Evolutionary conservation across 2,888 invertebrate genomes (phyloP), one percentile per base, ranked within the genome.

Genomic region (Clivina fossor): DNA sequence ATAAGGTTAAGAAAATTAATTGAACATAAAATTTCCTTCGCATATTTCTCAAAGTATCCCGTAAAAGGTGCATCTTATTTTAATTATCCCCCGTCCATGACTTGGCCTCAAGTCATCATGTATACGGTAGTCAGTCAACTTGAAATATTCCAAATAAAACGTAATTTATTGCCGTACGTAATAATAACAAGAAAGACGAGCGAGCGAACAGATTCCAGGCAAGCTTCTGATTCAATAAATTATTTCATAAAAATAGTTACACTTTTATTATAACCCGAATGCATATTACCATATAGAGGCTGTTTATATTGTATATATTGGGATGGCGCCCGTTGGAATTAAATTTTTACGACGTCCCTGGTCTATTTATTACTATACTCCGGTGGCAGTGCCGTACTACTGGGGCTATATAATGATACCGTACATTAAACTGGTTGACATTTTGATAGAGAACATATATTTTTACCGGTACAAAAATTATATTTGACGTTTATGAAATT

Each of bases 181-280:
- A 33, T 47, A 47, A 47, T 47, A n/a, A n/a, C n/a, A 47, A 47
- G 47, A 44, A 30, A 43, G 44, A 47, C 33, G 4, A n/a, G 20
- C n/a, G n/a, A n/a, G n/a, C n/a, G n/a, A n/a, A n/a, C n/a, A n/a
- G n/a, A n/a, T n/a, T n/a, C n/a, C n/a, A n/a, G n/a, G n/a, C 35
- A 15, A 32, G 51, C 51, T 51, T 43, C 51, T 51, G 51, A 51
- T 51, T 51, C 43, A 19, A 51, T 51, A 51, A 51, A 51, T 51
- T 51, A 51, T 43, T 20, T 40, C 16, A 51, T 33, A 51, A 40
- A 41, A 41, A 51, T 51, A 51, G 51, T 51, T 51, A 51, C 41
- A 51, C 32, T 51, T 51, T 51, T 51, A 51, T n/a, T n/a, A n/a
- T 43, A 19, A 32, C 32, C 13, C 8, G 48, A 43, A 51, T n/a